Percentiles rank a stretch among this genome's conserved stretches.
Conservation (phyloP, 2,797 vertebrate genomes). For the Cyprinella venusta region DNA sequence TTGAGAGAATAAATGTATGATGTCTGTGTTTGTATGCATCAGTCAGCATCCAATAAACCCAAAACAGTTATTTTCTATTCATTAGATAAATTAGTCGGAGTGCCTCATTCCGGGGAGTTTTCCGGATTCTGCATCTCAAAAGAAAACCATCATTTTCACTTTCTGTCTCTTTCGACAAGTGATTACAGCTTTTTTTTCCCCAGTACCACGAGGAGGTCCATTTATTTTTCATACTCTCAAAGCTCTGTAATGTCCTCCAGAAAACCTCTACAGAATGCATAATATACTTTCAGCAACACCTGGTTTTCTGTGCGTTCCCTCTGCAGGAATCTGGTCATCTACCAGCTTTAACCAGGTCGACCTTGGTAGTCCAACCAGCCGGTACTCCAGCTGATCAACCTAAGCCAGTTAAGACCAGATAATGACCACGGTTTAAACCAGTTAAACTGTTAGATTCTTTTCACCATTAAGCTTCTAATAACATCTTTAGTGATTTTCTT, state of each 20-base stretch:
- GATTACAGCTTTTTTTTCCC: conserved; percentile 3
- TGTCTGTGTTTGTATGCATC: conserved; percentile 36
- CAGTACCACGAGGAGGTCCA: conserved; percentile 53
- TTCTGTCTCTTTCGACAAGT: conserved; percentile 33
- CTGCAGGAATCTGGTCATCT: conserved; percentile 2
- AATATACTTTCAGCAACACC: background rate
- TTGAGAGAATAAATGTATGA: conserved; percentile 35
- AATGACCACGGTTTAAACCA: background rate
- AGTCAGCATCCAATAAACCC: conserved; percentile 47
- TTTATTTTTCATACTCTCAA: conserved; percentile 51
- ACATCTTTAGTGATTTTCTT: conserved; percentile 18
- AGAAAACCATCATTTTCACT: conserved; percentile 67
- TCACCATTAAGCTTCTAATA: conserved; percentile 11
- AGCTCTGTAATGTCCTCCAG: conserved; percentile 56
- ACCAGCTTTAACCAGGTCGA: background rate
- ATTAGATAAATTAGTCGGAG: conserved; percentile 54
- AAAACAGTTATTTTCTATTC: conserved; percentile 64
- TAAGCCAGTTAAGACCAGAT: conserved; percentile 16
- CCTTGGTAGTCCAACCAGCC: background rate
- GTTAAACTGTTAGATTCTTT: background rate
- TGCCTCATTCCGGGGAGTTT: conserved; percentile 54
- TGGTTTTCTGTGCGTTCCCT: background rate
- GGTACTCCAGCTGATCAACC: background rate
- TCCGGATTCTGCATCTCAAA: conserved; percentile 57
- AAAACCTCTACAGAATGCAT: background rate